Base-by-base conservation (phyloP, 2,797 vertebrate genomes). In the Dermochelys coriacea region DNA sequence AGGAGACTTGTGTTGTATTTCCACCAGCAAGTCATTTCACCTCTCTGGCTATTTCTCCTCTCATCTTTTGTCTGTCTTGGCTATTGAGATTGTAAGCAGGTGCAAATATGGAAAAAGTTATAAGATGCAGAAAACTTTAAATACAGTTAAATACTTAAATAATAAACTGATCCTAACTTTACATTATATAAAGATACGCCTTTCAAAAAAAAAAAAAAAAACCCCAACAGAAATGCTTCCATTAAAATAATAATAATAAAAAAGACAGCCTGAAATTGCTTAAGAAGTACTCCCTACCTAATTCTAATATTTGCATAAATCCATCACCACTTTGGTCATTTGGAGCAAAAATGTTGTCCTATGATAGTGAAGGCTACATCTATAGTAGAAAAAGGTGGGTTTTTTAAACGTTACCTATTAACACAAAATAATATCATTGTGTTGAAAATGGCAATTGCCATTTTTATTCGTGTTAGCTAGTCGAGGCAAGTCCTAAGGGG, bases 31-130 rank as follows among this genome's bases (percentile, higher is more conserved):
- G n/a, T 21, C 64, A 71, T 23, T 41, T 71, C 64, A 12, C 64
- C n/a, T 71, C n/a, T 71, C 64, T 71, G n/a, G n/a, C 64, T 37
- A 21, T 37, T 71, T 71, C n/a, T 71, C 64, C n/a, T 41, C n/a
- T 71, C n/a, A 71, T n/a, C 64, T 71, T 71, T 23, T 37, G 19
- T 68, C 64, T 21, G n/a, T 5, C n/a, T 68, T 71, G 64, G 64
- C 64, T 71, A 21, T n/a, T 71, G 9, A 41, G 64, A 71, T 41
- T 71, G 64, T 71, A 71, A 71, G 1, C 49, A n/a, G 31, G 80
- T 82, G 57, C 49, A 14, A 49, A 74, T 0, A 0, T 59, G 52
- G 25, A 47, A 2, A 2, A 1, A 8, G 14, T 5, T 0, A 57
- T 16, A 78, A 82, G 81, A 78, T 0, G 41, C 64, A 15, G 31